A percentile compares a stretch with the other conserved stretches of the same genome.
These are phyloP conservation scores for Hippoglossus hippoglossus DNA, from an alignment of 2,797 vertebrate genomes.

Conservation along the genomic window DNA sequence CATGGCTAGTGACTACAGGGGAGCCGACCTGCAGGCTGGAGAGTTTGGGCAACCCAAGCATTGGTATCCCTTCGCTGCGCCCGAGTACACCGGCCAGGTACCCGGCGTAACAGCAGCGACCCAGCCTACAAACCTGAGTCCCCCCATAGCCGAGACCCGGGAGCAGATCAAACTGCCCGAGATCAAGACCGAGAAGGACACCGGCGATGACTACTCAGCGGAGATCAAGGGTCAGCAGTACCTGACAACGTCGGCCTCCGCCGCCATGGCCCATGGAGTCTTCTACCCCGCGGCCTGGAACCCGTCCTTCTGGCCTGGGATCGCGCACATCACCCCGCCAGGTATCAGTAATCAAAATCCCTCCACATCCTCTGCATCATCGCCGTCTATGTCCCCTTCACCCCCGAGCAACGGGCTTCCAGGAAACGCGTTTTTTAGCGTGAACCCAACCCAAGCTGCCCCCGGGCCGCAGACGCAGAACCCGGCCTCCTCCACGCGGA, in stretches of 20 bases:
- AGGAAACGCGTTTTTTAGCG: slow-evolving; percentile 67
- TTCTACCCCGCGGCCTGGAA: slow-evolving; percentile 84
- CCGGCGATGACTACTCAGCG: slow-evolving; percentile 60
- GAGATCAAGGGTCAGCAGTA: slow-evolving; percentile 75
- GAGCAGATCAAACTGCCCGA: slow-evolving; percentile 82
- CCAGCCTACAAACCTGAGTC: slow-evolving; percentile 78
- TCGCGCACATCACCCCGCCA: slow-evolving; percentile 75
- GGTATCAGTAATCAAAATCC: slow-evolving; percentile 55
- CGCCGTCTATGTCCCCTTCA: slow-evolving; percentile 80
- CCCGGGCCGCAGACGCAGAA: slow-evolving; percentile 65
- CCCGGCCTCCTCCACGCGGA: slow-evolving; percentile 70
- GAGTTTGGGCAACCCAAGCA: slow-evolving; percentile 81
- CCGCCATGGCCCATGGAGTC: slow-evolving; percentile 74
- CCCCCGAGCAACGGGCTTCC: slow-evolving; percentile 63
- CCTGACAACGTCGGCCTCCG: slow-evolving; percentile 51
- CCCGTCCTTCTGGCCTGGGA: slow-evolving; percentile 84
- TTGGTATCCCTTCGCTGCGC: slow-evolving; percentile 84
- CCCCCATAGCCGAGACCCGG: slow-evolving; percentile 76
- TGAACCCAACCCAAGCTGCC: slow-evolving; percentile 49
- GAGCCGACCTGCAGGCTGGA: slow-evolving; percentile 72
- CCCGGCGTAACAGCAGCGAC: slow-evolving; percentile 66
- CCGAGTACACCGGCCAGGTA: slow-evolving; percentile 83
- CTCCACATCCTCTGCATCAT: slow-evolving; percentile 74
- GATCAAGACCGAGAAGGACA: slow-evolving; percentile 80
- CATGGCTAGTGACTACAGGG: slow-evolving; percentile 77